Percentiles rank a stretch among this genome's conserved stretches.
phyloP scores from a whole-genome alignment of 2,113 vertebrate species.

The Hippolais icterina region DNA sequence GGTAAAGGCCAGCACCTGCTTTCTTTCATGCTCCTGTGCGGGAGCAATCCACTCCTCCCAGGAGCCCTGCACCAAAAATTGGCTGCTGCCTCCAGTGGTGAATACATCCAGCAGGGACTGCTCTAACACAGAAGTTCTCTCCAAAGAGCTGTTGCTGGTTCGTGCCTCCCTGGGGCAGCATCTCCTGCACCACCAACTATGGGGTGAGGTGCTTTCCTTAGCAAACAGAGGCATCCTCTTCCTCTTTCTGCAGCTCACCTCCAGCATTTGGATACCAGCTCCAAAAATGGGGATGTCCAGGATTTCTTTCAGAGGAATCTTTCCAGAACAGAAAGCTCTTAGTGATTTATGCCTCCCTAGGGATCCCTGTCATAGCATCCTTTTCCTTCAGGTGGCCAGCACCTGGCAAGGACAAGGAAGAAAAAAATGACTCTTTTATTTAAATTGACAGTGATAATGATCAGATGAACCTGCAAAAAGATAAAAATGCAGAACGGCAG shows the following conservation, averaged over 20 bases:
- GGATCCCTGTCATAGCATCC: background rate
- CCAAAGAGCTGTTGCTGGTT: background rate
- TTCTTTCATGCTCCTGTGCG: background rate
- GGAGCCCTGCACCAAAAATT: background rate
- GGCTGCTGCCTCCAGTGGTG: background rate
- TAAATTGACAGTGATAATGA: background rate
- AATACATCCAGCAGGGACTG: background rate
- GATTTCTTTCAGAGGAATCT: background rate
- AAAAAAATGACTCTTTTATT: background rate
- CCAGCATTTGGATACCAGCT: background rate
- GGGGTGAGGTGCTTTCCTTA: background rate
- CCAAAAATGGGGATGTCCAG: background rate
- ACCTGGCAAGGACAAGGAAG: background rate
- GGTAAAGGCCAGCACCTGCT: background rate
- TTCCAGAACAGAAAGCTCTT: background rate
- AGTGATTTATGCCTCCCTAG: background rate
- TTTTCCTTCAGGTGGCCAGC: background rate
- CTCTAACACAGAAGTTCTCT: background rate
- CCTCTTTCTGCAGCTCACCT: background rate
- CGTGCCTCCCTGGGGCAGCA: background rate
- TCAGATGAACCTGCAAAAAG: background rate
- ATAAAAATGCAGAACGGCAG: background rate
- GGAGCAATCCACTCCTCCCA: background rate
- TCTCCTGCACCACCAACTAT: rapidly evolving
- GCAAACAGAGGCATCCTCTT: background rate